These are phyloP conservation scores for Triplophysa dalaica DNA, from an alignment of 2,113 vertebrate genomes.

Conservation along the genomic window DNA sequence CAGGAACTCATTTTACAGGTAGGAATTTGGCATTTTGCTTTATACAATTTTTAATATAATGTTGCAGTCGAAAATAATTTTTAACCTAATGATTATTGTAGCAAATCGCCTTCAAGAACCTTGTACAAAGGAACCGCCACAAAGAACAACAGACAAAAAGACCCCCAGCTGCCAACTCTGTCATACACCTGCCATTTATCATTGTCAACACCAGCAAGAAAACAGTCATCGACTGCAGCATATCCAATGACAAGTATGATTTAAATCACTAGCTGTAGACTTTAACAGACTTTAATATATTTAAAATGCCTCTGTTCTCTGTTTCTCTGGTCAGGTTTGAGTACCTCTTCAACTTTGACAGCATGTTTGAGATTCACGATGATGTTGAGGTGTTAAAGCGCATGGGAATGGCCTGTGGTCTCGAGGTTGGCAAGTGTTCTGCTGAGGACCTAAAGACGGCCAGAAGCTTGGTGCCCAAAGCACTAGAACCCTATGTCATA, in stretches of 20 bases:
- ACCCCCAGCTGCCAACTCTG: conserved; percentile 91
- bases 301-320: not conserved
- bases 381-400: conserved; percentile 98
- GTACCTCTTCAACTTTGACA: conserved; percentile 99
- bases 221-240: conserved; percentile 99
- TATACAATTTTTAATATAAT: not conserved
- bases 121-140: conserved; percentile 93
- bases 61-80: not conserved
- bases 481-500: conserved; percentile 97
- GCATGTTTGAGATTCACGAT: conserved; percentile 98
- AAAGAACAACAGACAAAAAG: conserved; percentile 89
- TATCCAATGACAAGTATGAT: conserved; percentile 96
- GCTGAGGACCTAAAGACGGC: conserved; percentile 91
- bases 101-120: conserved; percentile 99
- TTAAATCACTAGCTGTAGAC: not conserved
- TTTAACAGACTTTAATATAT: not conserved
- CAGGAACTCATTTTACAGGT: conserved; percentile 99
- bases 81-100: conserved; percentile 58
- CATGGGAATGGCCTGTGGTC: conserved; percentile 97
- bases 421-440: conserved; percentile 94
- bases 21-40: not conserved
- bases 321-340: conserved; percentile 81
- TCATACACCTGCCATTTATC: conserved; percentile 97
- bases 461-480: conserved; percentile 92
- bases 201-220: conserved; percentile 99